Evolutionary conservation across 1,140 invertebrate genomes (phyloP), one percentile per base, ranked within the genome.

Genomic region (Monochamus saltuarius): DNA sequence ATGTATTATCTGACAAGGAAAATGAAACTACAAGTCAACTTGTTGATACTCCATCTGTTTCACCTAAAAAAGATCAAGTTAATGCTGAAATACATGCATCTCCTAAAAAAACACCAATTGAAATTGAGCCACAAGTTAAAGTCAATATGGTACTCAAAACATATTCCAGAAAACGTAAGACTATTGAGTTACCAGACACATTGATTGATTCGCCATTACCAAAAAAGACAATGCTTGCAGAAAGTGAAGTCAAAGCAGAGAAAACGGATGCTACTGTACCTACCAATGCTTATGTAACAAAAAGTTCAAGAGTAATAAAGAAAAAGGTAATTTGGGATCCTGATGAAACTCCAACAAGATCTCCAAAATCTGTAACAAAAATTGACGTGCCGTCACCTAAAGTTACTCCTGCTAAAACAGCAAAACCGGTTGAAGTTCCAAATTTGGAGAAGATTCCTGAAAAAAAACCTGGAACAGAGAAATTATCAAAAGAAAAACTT

Each of bases 261-360:
- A 46, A 66, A 59, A 43, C 34, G n/a, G 53, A 56, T 34, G 39
- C 37, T 16, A 19, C 45, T 11, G 36, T 56, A 7, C 36, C 64
- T 19, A 49, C 61, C 16, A 53, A 65, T 16, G 68, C 64, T 29
- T 76, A 76, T 38, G 61, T 76, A 0, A 77, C 73, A 6, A 81
- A 79, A 66, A 77, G 79, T 29, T 81, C 81, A 17, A 78, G 85
- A 61, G 77, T 87, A 35, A 86, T 87, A 10, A 87, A 86, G 69
- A 83, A 81, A 49, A 87, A 86, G 75, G 81, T 86, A 11, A 87
- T 86, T 60, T 87, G 84, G 82, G 85, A 87, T 76, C 85, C 85
- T 2, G 85, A 83, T 65, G 81, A 81, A 9, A 29, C 46, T 17
- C 36, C 61, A 3, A 42, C 58, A 0, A 59, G 43, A 51, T 14